Evolutionary conservation across 2,888 invertebrate genomes (phyloP), one percentile per base, ranked within the genome.

Genomic region (Drosophila suboccidentalis): DNA sequence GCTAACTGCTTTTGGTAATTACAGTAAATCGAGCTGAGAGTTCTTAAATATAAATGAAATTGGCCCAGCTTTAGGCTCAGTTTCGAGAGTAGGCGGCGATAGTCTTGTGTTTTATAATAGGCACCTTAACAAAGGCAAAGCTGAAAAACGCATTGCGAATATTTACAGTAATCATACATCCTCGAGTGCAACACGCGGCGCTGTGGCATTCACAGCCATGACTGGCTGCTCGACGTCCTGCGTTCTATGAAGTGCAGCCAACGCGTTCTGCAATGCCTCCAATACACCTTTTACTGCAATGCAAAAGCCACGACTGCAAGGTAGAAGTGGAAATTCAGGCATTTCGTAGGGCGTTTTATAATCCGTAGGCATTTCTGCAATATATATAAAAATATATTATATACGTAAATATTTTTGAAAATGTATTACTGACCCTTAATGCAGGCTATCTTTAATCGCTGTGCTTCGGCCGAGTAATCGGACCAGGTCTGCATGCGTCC

Each of bases 301-400:
- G 92, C 97, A 97, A 93, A 98, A 97, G 36, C 98, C 98, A 91
- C 96, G 96, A 58, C 98, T 98, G 61, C 97, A 97, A 43, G 98
- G 98, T 77, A 98, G 94, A 44, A 98, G 94, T 13, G 98, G 97
- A 93, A 97, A 98, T 79, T 97, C 97, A 0, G 98, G 97, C 53
- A 95, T 93, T 19, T 86, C 43, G 26, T 84, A 80, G 13, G 61
- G 62, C 10, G 46, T 51, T 55, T 64, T 69, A 47, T 71, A 75
- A 5, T 82, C 83, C 4, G 22, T 29, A 0, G 90, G 82, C 80
- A 86, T 76, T 4, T 82, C 86, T 86, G 29, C 29, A 29, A 29
- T 29, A 29, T 29, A 29, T 8, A 29, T 8, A n/a, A n/a, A 29
- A 29, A 29, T 29, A 29, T 29, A 6, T 26, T 6, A 6, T 1